These are phyloP conservation scores for Rhynchopsitta pachyrhyncha DNA, from an alignment of 2,113 vertebrate genomes.

Conservation along the genomic window DNA sequence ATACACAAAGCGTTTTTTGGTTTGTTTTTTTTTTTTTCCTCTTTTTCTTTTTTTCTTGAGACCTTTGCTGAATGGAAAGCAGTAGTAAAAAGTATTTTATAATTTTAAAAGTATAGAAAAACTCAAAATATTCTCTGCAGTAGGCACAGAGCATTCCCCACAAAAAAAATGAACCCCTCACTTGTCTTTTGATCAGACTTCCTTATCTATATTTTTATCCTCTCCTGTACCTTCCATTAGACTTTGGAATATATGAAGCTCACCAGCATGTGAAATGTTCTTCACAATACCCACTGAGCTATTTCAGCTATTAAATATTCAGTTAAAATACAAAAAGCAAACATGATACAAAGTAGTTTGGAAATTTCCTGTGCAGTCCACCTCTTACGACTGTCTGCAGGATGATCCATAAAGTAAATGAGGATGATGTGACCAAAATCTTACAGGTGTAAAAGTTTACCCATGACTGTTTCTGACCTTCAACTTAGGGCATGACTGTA, in stretches of 20 bases:
- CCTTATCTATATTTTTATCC: background rate
- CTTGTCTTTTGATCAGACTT: background rate
- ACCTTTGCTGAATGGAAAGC: background rate
- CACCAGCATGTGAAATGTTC: background rate
- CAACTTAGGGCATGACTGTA: background rate
- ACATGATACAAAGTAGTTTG: background rate
- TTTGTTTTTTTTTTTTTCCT: too few species aligned
- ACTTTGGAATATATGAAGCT: background rate
- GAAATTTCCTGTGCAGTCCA: background rate
- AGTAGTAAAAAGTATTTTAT: background rate
- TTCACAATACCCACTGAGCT: background rate
- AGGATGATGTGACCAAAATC: background rate
- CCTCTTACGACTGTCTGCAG: background rate
- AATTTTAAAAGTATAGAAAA: background rate
- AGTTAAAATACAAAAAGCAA: background rate
- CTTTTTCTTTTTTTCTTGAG: background rate
- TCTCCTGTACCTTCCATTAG: background rate
- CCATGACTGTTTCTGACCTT: background rate
- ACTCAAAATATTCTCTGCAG: background rate
- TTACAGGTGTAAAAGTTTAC: background rate
- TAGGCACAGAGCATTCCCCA: background rate
- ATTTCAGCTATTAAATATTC: background rate
- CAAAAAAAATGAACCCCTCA: background rate
- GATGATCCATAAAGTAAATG: background rate
- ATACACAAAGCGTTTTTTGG: background rate